Percentiles rank a stretch among this genome's conserved stretches.
Conservation (phyloP, 2,113 vertebrate genomes). For the Leptobrachium ailaonicum region DNA sequence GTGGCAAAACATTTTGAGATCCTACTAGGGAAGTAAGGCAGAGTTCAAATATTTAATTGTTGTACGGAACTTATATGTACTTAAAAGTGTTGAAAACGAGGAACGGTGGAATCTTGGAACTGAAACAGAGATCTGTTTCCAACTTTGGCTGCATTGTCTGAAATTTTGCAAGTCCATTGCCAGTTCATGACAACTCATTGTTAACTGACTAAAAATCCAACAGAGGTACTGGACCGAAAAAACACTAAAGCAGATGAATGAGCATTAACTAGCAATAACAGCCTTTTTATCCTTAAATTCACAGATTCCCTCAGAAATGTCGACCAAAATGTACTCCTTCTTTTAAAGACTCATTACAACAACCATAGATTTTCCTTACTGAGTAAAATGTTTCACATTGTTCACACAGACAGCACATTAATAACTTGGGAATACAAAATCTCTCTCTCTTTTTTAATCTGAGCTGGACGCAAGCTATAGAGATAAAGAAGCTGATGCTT, state of each 20-base stretch:
- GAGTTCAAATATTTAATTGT: too few species aligned
- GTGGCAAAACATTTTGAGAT: too few species aligned
- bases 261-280: background rate
- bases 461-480: constrained; percentile 67
- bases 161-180: too few species aligned
- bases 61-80: too few species aligned
- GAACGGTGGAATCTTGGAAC: too few species aligned
- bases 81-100: too few species aligned
- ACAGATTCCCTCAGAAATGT: background rate
- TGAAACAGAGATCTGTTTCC: too few species aligned
- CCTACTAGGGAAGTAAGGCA: too few species aligned
- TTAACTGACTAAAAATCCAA: too few species aligned
- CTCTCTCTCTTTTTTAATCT: constrained; percentile 69
- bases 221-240: background rate
- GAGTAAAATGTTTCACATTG: constrained; percentile 80
- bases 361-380: constrained; percentile 74
- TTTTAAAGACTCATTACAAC: constrained; percentile 58
- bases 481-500: constrained; percentile 71
- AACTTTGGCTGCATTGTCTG: too few species aligned
- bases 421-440: constrained; percentile 77
- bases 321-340: constrained; percentile 46
- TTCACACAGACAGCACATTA: constrained; percentile 86
- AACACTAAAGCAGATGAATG: background rate
- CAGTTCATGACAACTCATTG: too few species aligned
- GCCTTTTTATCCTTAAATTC: constrained; percentile 21